A percentile compares a stretch with the other conserved stretches of the same genome.
phyloP scores from a whole-genome alignment of 2,888 invertebrate species.

The Netelia inedita region DNA sequence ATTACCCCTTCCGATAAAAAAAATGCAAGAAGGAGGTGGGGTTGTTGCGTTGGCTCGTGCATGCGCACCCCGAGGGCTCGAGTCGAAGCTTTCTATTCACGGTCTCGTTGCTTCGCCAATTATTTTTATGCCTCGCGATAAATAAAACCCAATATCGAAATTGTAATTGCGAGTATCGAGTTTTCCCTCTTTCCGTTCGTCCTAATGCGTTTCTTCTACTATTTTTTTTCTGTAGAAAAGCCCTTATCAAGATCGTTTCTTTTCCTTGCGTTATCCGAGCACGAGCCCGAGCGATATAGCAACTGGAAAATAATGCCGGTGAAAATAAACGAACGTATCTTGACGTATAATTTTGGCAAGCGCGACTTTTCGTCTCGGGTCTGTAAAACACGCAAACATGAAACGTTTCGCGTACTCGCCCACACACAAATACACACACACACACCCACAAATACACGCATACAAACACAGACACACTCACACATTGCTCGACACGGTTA shows the following conservation, averaged over 20 bases:
- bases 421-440: slow-evolving; percentile 76
- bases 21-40: slow-evolving; percentile 15
- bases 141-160: too few relatives aligned
- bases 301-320: slow-evolving; percentile 29
- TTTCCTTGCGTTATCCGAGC: too few relatives aligned
- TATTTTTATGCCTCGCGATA: too few relatives aligned
- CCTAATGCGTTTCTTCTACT: too few relatives aligned
- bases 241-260: too few relatives aligned
- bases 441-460: neutral
- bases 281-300: neutral
- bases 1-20: neutral
- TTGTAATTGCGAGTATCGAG: too few relatives aligned
- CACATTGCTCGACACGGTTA: slow-evolving; percentile 2
- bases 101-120: too few relatives aligned
- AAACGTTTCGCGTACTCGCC: slow-evolving; percentile 71
- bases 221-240: too few relatives aligned
- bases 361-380: slow-evolving; percentile 83
- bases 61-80: slow-evolving; percentile 38
- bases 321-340: slow-evolving; percentile 22
- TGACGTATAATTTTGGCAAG: slow-evolving; percentile 36
- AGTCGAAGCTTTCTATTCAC: slow-evolving; percentile 7
- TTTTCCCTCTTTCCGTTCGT: too few relatives aligned
- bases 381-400: slow-evolving; percentile 83
- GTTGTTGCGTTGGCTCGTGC: slow-evolving; percentile 18
- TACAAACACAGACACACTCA: neutral